Evolutionary conservation across 2,113 vertebrate genomes (phyloP).

Genomic region (Chauna torquata): DNA sequence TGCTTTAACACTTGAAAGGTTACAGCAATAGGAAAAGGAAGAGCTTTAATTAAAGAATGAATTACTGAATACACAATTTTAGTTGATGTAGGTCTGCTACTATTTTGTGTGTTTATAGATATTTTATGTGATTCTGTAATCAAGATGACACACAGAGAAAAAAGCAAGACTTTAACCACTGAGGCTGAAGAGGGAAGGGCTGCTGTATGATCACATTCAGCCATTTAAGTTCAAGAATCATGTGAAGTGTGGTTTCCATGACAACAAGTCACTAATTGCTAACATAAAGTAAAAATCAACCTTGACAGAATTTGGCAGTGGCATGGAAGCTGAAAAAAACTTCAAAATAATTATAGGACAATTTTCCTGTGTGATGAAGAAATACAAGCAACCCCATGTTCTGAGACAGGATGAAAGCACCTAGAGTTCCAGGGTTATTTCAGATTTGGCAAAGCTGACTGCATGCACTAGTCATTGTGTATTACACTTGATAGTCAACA

Average conservation of each 20-base stretch:
- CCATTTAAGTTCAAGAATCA: constrained; percentile 79
- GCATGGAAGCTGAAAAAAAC: constrained; percentile 37
- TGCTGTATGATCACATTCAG: constrained; percentile 72
- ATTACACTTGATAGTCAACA: constrained; percentile 41
- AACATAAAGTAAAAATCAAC: constrained; percentile 77
- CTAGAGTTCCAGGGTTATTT: constrained; percentile 35
- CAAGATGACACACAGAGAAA: constrained; percentile 53
- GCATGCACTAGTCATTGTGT: neutral
- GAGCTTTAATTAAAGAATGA: constrained; percentile 79
- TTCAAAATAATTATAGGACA: constrained; percentile 36
- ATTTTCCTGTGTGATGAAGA: constrained; percentile 48
- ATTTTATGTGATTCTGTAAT: constrained; percentile 73
- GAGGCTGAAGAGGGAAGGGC: constrained; percentile 34
- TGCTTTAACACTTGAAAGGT: constrained; percentile 80
- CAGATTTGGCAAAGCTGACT: constrained; percentile 23
- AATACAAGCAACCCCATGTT: constrained; percentile 32
- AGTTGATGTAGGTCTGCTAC: constrained; percentile 72
- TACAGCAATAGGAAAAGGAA: constrained; percentile 67
- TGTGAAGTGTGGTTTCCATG: constrained; percentile 79
- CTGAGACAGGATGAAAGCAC: neutral
- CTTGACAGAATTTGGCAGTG: constrained; percentile 67
- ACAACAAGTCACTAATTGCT: constrained; percentile 80
- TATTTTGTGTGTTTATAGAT: constrained; percentile 77
- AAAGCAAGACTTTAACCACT: constrained; percentile 43
- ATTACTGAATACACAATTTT: constrained; percentile 78